Base-by-base conservation (phyloP, 1,140 invertebrate genomes). In the Nephotettix cincticeps region DNA sequence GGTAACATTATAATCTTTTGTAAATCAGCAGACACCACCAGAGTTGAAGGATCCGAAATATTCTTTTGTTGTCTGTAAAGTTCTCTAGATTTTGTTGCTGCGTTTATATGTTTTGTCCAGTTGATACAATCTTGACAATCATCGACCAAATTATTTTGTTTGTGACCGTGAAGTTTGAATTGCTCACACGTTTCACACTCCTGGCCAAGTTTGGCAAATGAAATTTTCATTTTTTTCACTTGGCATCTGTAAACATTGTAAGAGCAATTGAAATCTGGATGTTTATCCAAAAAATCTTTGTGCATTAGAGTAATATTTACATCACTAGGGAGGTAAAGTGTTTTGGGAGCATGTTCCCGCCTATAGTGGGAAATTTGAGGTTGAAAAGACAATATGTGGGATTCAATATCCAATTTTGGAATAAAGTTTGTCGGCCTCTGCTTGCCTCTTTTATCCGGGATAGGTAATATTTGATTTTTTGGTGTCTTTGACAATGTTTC, bases 1-100 rank as follows among this genome's bases (percentile, higher is more conserved):
- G 72, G 69, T 30, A 74, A 58, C 72, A 75, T 75, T 51, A 73
- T 74, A 29, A 75, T 47, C 68, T 75, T 72, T 47, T 75, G 65
- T 13, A 75, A 69, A 69, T 75, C 72, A 23, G 71, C 72, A 0
- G 73, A 73, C 11, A 72, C 27, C 47, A 68, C 13, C 54, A 72
- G 23, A 19, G 47, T 36, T 21, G 36, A 51, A 27, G 19, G 19
- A 30, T 28, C 45, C 6, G 13, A 36, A 63, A 45, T 32, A 40
- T 67, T 70, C 45, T 45, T 17, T 30, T 73, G 28, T 30, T 54
- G 23, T 63, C 58, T 29, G 63, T 73, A 73, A 27, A 40, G 27
- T 63, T 27, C 2, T 58, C 67, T 68, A 1, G 71, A 40, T 29
- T 45, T 32, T 1, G 3, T 64, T 11, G 71, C 71, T 43, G 27